phyloP scores from a whole-genome alignment of 2,888 invertebrate genomes.

The Pheosia gnoma region DNA sequence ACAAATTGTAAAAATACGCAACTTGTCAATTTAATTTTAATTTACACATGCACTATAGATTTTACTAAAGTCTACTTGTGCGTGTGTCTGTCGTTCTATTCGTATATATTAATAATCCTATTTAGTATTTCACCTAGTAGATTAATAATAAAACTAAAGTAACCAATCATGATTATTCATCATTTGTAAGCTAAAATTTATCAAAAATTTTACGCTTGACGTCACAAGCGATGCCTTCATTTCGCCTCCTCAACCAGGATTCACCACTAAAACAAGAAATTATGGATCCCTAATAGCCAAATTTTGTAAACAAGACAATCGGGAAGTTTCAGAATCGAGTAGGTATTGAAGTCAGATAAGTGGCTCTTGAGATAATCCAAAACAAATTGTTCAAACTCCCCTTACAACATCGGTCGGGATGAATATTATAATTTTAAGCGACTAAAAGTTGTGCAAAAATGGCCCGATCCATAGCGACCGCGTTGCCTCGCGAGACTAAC shows the following conservation, averaged over 20 bases:
- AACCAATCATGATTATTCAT: background rate
- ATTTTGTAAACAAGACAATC: conserved; percentile 27
- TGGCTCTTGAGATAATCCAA: conserved; percentile 39
- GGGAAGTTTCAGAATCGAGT: conserved; percentile 25
- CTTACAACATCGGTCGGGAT: conserved; percentile 37
- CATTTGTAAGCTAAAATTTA: conserved; percentile 12
- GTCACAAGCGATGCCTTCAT: background rate
- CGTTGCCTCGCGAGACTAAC: too few relatives aligned
- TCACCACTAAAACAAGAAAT: background rate
- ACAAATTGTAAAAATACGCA: too few relatives aligned
- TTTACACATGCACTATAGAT: too few relatives aligned
- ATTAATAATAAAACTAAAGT: too few relatives aligned
- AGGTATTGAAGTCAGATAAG: conserved; percentile 28
- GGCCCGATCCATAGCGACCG: too few relatives aligned
- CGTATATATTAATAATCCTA: too few relatives aligned
- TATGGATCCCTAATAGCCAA: conserved; percentile 10
- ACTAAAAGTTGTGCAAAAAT: conserved; percentile 23
- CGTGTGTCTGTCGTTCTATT: too few relatives aligned
- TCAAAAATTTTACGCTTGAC: conserved; percentile 20
- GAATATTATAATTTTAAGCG: conserved; percentile 38
- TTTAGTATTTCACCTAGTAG: too few relatives aligned
- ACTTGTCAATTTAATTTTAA: too few relatives aligned
- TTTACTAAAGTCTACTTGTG: too few relatives aligned
- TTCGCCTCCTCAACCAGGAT: background rate
- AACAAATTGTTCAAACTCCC: conserved; percentile 43